Percentiles rank a stretch among this genome's conserved stretches.
Evolutionary conservation across 2,888 invertebrate genomes (phyloP).

Genomic region (Plebejus anna): DNA sequence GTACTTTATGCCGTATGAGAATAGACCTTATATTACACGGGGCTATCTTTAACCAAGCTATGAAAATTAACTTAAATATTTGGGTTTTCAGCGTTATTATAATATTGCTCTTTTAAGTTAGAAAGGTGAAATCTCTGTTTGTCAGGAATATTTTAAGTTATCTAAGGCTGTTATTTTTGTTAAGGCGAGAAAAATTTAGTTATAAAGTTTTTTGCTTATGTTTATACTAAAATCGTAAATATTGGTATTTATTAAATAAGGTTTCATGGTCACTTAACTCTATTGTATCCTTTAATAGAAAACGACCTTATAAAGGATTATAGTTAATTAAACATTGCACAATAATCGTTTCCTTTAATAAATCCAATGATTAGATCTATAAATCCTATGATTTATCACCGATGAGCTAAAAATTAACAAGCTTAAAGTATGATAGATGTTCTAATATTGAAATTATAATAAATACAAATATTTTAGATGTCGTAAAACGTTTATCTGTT

Average conservation of each 20-base stretch:
- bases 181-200: neutral
- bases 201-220: neutral
- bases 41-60: constrained; percentile 14
- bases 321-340: neutral
- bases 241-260: neutral
- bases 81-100: neutral
- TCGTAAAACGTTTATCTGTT: constrained; percentile 14
- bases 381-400: neutral
- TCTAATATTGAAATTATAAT: neutral
- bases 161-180: neutral
- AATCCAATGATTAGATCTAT: neutral
- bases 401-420: neutral
- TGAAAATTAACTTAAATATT: constrained; percentile 25
- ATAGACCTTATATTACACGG: constrained; percentile 20
- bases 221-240: neutral
- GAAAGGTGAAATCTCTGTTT: neutral
- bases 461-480: neutral
- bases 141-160: neutral
- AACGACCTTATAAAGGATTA: neutral
- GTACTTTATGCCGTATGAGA: constrained; percentile 14
- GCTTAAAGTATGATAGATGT: neutral
- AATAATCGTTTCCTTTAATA: neutral
- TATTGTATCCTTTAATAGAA: neutral
- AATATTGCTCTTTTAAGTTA: neutral
- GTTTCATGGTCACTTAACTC: neutral